Conservation (phyloP, 1,140 invertebrate genomes). For the Gryon sp. region DNA sequence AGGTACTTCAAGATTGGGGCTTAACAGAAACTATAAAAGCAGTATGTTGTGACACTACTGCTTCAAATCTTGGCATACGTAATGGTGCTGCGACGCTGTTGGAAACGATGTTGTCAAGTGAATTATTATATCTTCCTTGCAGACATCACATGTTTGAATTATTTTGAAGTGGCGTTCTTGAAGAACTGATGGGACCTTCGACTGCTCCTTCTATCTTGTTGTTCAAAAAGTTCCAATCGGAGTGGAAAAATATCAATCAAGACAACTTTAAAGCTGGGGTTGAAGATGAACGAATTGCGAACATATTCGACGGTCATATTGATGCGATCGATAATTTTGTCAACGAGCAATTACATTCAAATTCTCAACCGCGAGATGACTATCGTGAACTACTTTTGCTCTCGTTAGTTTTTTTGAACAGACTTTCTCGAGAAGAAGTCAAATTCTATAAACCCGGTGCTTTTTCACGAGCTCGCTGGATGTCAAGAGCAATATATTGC, state of each 20-base stretch:
- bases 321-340: conserved; percentile 5
- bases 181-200: conserved; percentile 27
- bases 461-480: conserved; percentile 69
- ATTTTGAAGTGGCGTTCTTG: neutral
- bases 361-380: conserved; percentile 49
- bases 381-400: conserved; percentile 60
- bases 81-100: too few species aligned
- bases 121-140: conserved; percentile 37
- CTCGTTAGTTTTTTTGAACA: conserved; percentile 51
- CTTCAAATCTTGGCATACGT: too few species aligned
- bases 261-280: conserved; percentile 21
- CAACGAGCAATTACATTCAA: neutral
- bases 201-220: conserved; percentile 58
- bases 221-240: conserved; percentile 63
- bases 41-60: too few species aligned
- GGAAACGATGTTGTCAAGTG: too few species aligned
- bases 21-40: too few species aligned
- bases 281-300: conserved; percentile 2
- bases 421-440: conserved; percentile 21
- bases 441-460: conserved; percentile 47
- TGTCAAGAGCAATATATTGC: conserved; percentile 71
- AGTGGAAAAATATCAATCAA: conserved; percentile 57
- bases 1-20: too few species aligned
- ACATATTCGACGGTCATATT: neutral
- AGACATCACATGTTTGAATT: conserved; percentile 22